phyloP scores from a whole-genome alignment of 2,797 vertebrate genomes.

The Urophycis tenuis region DNA sequence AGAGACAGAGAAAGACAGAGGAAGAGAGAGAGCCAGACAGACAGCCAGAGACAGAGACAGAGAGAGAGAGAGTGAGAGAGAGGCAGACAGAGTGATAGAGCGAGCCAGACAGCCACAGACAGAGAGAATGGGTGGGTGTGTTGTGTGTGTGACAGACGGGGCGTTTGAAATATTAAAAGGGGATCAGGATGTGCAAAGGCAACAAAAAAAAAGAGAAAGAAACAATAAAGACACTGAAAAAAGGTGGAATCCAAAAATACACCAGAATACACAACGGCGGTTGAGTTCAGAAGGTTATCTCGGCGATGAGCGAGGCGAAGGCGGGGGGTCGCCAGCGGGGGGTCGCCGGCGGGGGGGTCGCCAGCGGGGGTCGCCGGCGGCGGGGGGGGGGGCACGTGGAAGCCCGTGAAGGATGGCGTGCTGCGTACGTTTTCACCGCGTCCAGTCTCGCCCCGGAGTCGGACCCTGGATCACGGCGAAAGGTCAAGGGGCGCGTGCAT shows the following conservation, averaged over 20 bases:
- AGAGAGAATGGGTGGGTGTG: not conserved
- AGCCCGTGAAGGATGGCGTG: too few relatives aligned
- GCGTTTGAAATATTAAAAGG: slow-evolving; percentile 6
- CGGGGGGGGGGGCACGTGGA: too few relatives aligned
- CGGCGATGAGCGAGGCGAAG: slow-evolving; percentile 39
- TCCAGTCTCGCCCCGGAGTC: not conserved
- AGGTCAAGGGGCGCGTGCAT: not conserved
- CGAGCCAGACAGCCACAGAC: not conserved
- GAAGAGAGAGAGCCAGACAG: slow-evolving; percentile 37
- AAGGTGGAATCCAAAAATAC: slow-evolving; percentile 2
- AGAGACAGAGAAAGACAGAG: slow-evolving; percentile 12
- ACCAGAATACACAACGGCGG: not conserved
- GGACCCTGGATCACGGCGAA: not conserved
- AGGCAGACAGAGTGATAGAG: not conserved
- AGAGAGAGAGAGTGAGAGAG: not conserved
- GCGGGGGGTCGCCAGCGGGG: not conserved
- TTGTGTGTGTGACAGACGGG: slow-evolving; percentile 7
- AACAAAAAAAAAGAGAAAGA: too few relatives aligned
- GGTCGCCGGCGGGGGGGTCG: too few relatives aligned
- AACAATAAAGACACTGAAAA: slow-evolving; percentile 36
- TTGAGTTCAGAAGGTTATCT: slow-evolving; percentile 57
- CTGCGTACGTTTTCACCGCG: too few relatives aligned
- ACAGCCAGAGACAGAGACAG: not conserved
- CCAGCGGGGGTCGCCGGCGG: too few relatives aligned
- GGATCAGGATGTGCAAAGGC: slow-evolving; percentile 40